A percentile compares a stretch with the other conserved stretches of the same genome.
Conservation (phyloP, 2,113 vertebrate genomes). For the zebrafish (Danio rerio) region DNA sequence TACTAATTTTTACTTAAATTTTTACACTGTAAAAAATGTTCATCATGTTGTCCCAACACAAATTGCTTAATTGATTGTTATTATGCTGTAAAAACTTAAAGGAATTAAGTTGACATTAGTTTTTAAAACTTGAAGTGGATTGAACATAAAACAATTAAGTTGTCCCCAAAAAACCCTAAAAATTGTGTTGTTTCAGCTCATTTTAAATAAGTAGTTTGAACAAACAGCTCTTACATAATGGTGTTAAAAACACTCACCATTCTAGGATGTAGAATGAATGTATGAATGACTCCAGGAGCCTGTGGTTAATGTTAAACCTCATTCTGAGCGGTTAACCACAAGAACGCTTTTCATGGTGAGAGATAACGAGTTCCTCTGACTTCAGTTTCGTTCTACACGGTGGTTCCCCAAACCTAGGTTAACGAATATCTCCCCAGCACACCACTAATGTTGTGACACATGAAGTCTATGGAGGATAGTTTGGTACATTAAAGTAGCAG, state of each 20-base stretch:
- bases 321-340: conserved; percentile 59
- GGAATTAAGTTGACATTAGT: no score
- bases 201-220: no score
- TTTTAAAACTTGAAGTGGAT: no score
- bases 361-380: conserved; percentile 31
- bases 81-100: no score
- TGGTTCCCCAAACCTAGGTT: conserved; percentile 33
- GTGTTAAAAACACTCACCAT: conserved; percentile 53
- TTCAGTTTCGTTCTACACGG: conserved; percentile 36
- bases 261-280: conserved; percentile 22
- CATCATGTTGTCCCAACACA: no score
- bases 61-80: no score
- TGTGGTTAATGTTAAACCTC: conserved; percentile 61
- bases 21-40: no score
- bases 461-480: conserved; percentile 40
- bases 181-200: no score
- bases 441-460: conserved; percentile 38
- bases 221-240: no score
- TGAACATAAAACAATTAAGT: no score
- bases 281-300: conserved; percentile 57
- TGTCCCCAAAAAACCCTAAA: no score
- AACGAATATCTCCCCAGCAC: conserved; percentile 36
- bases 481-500: conserved; percentile 27
- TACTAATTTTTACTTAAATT: no score
- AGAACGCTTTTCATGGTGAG: conserved; percentile 56